Conservation (phyloP, 1,140 invertebrate genomes). For the Drosophila ercepeae region DNA sequence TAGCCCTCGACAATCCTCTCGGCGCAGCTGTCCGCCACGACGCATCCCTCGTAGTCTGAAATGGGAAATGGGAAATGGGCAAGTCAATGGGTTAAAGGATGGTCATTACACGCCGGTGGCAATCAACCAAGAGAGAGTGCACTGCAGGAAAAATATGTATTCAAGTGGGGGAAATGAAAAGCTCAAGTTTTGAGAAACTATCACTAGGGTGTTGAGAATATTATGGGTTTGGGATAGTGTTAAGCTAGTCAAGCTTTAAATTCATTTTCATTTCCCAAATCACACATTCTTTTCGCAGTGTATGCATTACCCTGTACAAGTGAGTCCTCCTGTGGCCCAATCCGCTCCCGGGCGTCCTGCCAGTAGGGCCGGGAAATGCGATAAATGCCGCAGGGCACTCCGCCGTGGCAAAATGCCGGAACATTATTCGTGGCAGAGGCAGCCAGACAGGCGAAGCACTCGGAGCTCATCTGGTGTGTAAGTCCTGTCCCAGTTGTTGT, state of each 20-base stretch:
- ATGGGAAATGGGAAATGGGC: not conserved
- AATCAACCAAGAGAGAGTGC: not conserved
- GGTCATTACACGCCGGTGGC: conserved; percentile 28
- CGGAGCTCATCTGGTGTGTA: conserved; percentile 1
- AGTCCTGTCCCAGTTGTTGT: not conserved
- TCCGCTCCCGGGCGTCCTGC: conserved; percentile 46
- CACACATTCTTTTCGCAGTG: not conserved
- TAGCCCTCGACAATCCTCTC: conserved; percentile 47
- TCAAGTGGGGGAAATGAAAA: not conserved
- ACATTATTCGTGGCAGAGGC: conserved; percentile 37
- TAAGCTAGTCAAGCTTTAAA: too few relatives aligned
- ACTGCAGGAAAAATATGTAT: not conserved
- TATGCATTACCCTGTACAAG: conserved; percentile 27
- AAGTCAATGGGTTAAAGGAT: conserved; percentile 13
- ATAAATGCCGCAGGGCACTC: conserved; percentile 62
- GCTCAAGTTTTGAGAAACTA: not conserved
- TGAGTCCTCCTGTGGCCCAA: conserved; percentile 8
- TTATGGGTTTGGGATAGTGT: too few relatives aligned
- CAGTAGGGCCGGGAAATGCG: conserved; percentile 69
- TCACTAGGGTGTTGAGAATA: too few relatives aligned
- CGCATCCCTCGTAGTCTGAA: conserved; percentile 56
- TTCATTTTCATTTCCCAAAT: not conserved
- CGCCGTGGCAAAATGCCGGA: conserved; percentile 32
- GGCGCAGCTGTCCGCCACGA: conserved; percentile 41
- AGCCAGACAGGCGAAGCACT: conserved; percentile 60